phyloP scores from a whole-genome alignment of 1,140 invertebrate genomes.

The Cydia amplana region DNA sequence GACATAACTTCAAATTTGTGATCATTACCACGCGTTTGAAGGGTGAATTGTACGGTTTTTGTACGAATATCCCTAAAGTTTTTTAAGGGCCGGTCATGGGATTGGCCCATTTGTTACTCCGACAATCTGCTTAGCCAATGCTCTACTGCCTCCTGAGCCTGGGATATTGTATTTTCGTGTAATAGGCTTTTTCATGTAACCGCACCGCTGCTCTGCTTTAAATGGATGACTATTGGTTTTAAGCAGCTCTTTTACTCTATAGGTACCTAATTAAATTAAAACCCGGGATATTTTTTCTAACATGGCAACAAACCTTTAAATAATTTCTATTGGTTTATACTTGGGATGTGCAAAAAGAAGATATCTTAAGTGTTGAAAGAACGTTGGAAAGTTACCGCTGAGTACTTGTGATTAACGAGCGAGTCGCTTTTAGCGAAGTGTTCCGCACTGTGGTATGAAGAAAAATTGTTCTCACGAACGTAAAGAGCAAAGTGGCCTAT shows the following conservation, averaged over 20 bases:
- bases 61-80: conserved; percentile 34
- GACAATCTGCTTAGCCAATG: conserved; percentile 43
- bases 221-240: conserved; percentile 23
- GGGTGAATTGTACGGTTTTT: conserved; percentile 11
- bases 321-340: not conserved
- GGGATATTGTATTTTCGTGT: conserved; percentile 30
- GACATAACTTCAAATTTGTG: conserved; percentile 26
- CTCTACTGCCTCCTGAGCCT: conserved; percentile 28
- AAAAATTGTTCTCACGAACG: conserved; percentile 25
- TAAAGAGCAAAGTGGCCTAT: conserved; percentile 28
- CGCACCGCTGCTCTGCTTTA: conserved; percentile 20
- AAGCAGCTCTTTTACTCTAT: not conserved
- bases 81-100: conserved; percentile 39
- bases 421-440: conserved; percentile 16
- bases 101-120: conserved; percentile 44
- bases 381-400: conserved; percentile 13
- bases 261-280: not conserved
- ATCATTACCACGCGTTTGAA: conserved; percentile 25
- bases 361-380: conserved; percentile 2
- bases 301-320: not conserved
- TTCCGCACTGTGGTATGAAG: conserved; percentile 29
- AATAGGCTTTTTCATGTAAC: conserved; percentile 28
- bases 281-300: not conserved
- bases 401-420: conserved; percentile 34
- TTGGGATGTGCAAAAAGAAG: not conserved